Conservation (phyloP, 2,113 vertebrate genomes). For the Sceloporus tristichus region DNA sequence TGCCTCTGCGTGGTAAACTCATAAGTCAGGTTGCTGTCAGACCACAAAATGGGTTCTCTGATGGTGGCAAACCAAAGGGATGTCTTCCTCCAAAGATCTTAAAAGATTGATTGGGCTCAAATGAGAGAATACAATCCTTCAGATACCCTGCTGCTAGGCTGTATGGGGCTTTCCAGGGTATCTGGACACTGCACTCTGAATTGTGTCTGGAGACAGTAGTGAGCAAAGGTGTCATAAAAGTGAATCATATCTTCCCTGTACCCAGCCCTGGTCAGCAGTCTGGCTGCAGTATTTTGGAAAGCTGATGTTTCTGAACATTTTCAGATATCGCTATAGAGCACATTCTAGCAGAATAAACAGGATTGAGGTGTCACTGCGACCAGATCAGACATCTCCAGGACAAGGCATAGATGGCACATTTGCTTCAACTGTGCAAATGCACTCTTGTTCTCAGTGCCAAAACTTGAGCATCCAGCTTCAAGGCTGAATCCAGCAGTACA, state of each 20-base stretch:
- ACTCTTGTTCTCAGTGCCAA: background rate
- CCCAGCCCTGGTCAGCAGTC: background rate
- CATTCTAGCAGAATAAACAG: background rate
- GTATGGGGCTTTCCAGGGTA: background rate
- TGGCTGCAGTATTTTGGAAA: background rate
- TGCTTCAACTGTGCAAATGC: background rate
- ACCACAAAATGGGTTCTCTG: no score
- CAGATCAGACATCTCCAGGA: background rate
- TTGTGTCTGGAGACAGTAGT: background rate
- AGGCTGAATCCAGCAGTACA: background rate
- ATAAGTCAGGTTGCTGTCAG: background rate
- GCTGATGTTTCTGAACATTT: background rate
- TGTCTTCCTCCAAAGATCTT: background rate
- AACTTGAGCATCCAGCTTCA: background rate
- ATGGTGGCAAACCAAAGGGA: no score
- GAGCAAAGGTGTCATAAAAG: background rate
- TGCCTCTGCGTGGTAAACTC: no score
- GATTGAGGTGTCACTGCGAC: background rate
- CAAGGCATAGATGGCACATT: background rate
- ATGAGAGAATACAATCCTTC: background rate
- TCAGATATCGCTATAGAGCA: background rate
- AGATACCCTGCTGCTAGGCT: background rate
- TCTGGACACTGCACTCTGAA: background rate
- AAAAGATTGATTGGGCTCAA: background rate
- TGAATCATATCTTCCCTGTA: background rate